A percentile compares a stretch with the other conserved stretches of the same genome.
Conservation (phyloP, 2,797 vertebrate species). For the Coregonus sp. region DNA sequence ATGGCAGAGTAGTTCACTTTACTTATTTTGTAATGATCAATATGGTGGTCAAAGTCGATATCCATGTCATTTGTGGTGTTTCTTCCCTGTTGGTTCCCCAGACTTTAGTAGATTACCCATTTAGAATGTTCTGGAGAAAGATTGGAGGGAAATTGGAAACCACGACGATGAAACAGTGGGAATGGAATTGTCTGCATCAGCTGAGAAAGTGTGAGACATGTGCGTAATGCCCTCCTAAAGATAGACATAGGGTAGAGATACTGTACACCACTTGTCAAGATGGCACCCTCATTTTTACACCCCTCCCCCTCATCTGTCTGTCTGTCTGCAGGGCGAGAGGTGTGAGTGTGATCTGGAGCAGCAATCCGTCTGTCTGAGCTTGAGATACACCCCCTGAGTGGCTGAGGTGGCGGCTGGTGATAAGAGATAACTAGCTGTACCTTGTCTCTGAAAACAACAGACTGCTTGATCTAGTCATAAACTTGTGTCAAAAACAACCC, state of each 20-base stretch:
- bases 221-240: constrained; percentile 23
- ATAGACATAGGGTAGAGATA: constrained; percentile 46
- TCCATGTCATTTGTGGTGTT: background rate
- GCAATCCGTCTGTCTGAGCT: background rate
- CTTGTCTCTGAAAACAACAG: background rate
- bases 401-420: background rate
- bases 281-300: constrained; percentile 43
- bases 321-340: constrained; percentile 49
- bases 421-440: background rate
- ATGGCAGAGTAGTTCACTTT: too few relatives aligned
- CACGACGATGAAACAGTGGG: background rate
- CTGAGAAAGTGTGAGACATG: constrained; percentile 39
- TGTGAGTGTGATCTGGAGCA: constrained; percentile 26
- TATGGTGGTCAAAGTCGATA: background rate
- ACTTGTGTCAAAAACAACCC: background rate
- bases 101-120: too few relatives aligned
- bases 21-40: too few relatives aligned
- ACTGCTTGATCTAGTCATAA: background rate
- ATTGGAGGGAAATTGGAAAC: background rate
- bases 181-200: constrained; percentile 17
- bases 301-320: constrained; percentile 36
- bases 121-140: background rate
- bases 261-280: constrained; percentile 32
- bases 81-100: background rate
- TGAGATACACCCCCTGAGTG: background rate